Percentiles rank a stretch among this genome's conserved stretches.
These are phyloP conservation scores for Trichogramma dendrolimi DNA, from an alignment of 2,888 invertebrate genomes.

Conservation along the genomic window DNA sequence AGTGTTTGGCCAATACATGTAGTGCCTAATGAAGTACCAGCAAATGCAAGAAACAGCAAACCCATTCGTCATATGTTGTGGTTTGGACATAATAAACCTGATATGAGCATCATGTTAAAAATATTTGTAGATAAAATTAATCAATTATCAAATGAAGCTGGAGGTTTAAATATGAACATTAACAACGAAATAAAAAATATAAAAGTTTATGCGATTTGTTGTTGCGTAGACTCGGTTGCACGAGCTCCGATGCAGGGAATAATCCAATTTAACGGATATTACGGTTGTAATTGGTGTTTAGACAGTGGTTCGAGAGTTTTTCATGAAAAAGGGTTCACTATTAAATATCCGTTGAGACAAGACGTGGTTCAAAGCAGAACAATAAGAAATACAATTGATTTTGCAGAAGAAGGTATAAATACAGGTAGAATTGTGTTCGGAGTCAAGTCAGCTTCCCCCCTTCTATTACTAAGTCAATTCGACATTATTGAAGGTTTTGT, in stretches of 20 bases:
- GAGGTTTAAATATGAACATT: conserved; percentile 16
- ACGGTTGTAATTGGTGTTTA: conserved; percentile 21
- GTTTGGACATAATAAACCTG: conserved; percentile 26
- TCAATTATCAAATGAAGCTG: conserved; percentile 11
- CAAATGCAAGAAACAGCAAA: conserved; percentile 11
- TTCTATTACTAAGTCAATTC: conserved; percentile 18
- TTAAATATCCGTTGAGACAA: neutral
- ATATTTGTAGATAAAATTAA: conserved; percentile 23
- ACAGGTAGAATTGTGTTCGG: conserved; percentile 11
- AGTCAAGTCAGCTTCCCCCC: conserved; percentile 10
- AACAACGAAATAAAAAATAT: conserved; percentile 7
- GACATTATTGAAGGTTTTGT: conserved; percentile 21
- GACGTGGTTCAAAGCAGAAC: conserved; percentile 10
- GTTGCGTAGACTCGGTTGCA: conserved; percentile 25
- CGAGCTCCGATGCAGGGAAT: conserved; percentile 17
- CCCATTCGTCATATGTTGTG: conserved; percentile 20
- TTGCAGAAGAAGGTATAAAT: conserved; percentile 13
- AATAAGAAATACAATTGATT: conserved; percentile 6
- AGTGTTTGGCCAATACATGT: conserved; percentile 29
- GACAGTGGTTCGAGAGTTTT: conserved; percentile 18
- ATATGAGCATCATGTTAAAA: conserved; percentile 25
- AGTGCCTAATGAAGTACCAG: conserved; percentile 27
- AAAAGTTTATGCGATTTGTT: conserved; percentile 13
- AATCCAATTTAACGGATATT: conserved; percentile 21
- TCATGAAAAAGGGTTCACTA: neutral